Evolutionary conservation across 2,888 invertebrate genomes (phyloP).

Genomic region (Aricia artaxerxes): DNA sequence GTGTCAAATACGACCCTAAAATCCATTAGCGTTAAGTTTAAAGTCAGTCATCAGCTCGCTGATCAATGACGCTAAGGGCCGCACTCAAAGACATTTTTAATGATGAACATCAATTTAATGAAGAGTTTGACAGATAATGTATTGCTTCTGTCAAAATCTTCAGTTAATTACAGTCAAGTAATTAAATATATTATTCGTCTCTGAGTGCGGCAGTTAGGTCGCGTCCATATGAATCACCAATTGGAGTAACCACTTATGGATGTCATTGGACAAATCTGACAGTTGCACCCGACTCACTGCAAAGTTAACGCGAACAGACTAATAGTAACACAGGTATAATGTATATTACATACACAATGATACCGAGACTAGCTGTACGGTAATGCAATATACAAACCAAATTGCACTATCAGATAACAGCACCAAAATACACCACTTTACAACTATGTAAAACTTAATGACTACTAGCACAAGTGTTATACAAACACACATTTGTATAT

Average conservation of each 20-base stretch:
- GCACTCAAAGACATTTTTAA: too few relatives aligned
- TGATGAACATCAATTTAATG: too few relatives aligned
- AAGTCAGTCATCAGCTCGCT: not conserved
- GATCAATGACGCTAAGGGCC: not conserved
- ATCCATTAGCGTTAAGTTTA: not conserved
- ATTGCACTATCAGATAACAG: conserved; percentile 21
- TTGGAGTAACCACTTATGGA: too few relatives aligned
- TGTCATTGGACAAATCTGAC: too few relatives aligned
- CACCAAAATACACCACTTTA: conserved; percentile 7
- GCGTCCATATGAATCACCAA: not conserved
- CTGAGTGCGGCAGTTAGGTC: not conserved
- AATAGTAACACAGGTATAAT: not conserved
- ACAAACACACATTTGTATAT: conserved; percentile 6
- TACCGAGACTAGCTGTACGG: conserved; percentile 15
- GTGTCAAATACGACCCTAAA: not conserved
- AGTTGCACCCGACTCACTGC: too few relatives aligned
- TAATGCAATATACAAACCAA: not conserved
- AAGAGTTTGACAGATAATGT: too few relatives aligned
- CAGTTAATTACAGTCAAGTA: too few relatives aligned
- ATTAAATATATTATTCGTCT: too few relatives aligned
- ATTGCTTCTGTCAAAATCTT: too few relatives aligned
- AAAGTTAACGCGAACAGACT: not conserved
- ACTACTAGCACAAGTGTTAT: not conserved
- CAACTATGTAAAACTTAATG: conserved; percentile 2
- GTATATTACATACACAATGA: conserved; percentile 8